Evolutionary conservation across 23 tunicate genomes (phyloP), one percentile per base, ranked within the genome.

Genomic region (Diplosoma virens): DNA sequence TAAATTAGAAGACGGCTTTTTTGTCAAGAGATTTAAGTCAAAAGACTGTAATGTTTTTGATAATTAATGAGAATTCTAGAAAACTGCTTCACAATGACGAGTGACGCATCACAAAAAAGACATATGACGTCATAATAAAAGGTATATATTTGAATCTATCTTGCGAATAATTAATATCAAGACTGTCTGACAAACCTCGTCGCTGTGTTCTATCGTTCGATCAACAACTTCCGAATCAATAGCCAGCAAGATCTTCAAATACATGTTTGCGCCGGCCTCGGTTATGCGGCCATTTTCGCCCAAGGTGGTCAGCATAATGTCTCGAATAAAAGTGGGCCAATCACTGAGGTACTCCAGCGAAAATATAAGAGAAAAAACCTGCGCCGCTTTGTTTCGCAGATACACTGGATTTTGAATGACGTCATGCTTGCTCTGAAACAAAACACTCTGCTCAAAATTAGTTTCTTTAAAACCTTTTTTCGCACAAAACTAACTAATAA

Each of bases 181-280:
- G n/a, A n/a, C n/a, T n/a, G n/a, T n/a, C n/a, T 30, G 18, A 32
- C 80, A 58, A 11, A 86, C 92, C 53, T 79, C 80, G n/a, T 58
- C 66, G 16, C 84, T 65, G 37, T 94, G 87, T 24, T 76, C 86
- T 37, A 94, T 84, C 20, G 74, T 61, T 52, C 99, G 59, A 50
- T 94, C 94, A 0, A 88, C 91, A 4, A 94, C 99, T 80, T 94
- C 99, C 0, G 78, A 36, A 59, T 94, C 99, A 30, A 94, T 88
- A 11, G 89, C 86, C 5, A 80, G 81, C 67, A 94, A 37, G 31
- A 88, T 88, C 25, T 84, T 66, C 14, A 94, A 35, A 48, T 76
- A 87, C 60, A 94, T 78, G 31, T 83, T 88, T 25, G 71, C 46
- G 1, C 97, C 97, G 2, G 32, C 36, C 6, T 86, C 73, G 3